Evolutionary conservation across 2,888 invertebrate genomes (phyloP), one percentile per base, ranked within the genome.

Genomic region (Beris morrisii): DNA sequence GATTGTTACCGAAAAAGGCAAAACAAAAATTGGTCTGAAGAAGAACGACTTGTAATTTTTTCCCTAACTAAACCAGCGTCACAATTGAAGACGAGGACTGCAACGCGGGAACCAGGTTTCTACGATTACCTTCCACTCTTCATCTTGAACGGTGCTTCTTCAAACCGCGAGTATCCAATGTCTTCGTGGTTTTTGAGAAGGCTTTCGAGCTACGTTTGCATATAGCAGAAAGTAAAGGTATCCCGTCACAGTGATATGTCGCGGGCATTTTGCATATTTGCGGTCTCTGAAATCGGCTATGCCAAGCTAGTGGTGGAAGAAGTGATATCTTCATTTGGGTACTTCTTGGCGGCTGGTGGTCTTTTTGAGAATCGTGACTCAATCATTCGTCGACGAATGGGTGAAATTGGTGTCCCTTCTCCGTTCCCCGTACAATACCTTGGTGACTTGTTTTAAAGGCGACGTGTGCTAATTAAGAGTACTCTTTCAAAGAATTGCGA

Each of bases 311-410:
- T n/a, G 22, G 22, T 22, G 12, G 31, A 50, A 52, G 61, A 52
- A 61, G 61, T 61, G 61, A 61, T 61, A 61, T 61, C 61, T 61
- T 61, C 61, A 61, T 61, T 61, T 32, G 50, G 52, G 11, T 52
- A 22, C 12, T 22, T 50, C 11, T n/a, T 50, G 52, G 61, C 68
- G 65, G 68, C 68, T 68, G 68, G 68, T 68, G 68, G 68, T 68
- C 68, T 68, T 68, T 61, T 61, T 56, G 45, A 65, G 59, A 68
- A 56, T 68, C 68, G 68, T 68, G 68, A 68, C 68, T 67, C 65
- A 58, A 68, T 65, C 68, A 68, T 68, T 61, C 50, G 68, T 65
- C 43, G 61, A 68, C 44, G 68, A 65, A 65, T 68, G 52, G 54
- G 61, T 61, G 50, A 61, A 58, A 53, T 59, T 65, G 65, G 66